Evolutionary conservation across 1,140 invertebrate species (phyloP).

Genomic region (Holcopasites calliopsidis): DNA sequence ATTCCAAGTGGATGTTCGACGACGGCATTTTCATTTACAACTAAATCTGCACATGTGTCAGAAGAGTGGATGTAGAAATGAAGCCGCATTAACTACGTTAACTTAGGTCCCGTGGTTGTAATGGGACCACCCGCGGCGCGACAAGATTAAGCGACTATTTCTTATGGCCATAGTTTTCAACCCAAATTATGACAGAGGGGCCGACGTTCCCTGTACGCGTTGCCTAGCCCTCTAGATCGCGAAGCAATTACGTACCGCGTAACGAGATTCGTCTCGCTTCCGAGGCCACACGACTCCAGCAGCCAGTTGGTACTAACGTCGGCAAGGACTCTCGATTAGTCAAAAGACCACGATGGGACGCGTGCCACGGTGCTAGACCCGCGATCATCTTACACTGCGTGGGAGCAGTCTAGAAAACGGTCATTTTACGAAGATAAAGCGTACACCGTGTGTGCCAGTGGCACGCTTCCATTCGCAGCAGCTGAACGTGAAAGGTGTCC

Average conservation of each 20-base stretch:
- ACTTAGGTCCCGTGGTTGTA: no score
- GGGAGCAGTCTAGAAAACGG: not conserved
- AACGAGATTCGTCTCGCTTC: conserved; percentile 23
- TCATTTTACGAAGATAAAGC: conserved; percentile 29
- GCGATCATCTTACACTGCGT: not conserved
- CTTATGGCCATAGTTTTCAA: no score
- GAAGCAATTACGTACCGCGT: not conserved
- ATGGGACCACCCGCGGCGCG: no score
- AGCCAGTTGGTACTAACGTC: not conserved
- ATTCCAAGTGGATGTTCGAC: no score
- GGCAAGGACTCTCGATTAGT: not conserved
- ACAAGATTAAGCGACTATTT: no score
- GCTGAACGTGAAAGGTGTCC: conserved; percentile 27
- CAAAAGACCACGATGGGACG: not conserved
- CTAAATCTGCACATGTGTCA: no score
- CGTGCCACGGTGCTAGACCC: not conserved
- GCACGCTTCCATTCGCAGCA: conserved; percentile 23
- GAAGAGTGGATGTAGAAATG: no score
- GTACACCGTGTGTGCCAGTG: not conserved
- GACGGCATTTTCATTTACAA: no score
- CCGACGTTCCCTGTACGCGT: not conserved
- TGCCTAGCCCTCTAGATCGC: not conserved
- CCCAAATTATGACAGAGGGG: no score
- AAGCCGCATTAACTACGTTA: no score
- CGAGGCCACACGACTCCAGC: conserved; percentile 4